Base-by-base conservation (phyloP, 2,888 invertebrate species). In the Nebria salina region DNA sequence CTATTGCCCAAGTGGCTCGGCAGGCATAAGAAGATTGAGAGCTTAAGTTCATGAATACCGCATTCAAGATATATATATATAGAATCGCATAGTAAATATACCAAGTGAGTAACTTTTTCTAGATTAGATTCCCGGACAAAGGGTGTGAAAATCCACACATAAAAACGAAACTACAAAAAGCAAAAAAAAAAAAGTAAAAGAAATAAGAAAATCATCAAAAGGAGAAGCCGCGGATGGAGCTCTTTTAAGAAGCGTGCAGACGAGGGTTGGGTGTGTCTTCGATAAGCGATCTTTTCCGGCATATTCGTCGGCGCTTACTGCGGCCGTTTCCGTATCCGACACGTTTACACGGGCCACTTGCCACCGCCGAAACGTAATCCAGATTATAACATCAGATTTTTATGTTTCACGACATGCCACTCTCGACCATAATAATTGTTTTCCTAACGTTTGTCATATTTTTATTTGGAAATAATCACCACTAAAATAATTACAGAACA, bases 251-350 rank as follows among this genome's bases (percentile, higher is more conserved):
- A 54, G 54, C 13, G 54, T 13, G 54, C 54, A 13, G 54, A 54
- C 54, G 11, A 54, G 54, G 70, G 25, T 5, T 1, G 20, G 66
- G 66, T 25, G 70, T 72, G 77, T 72, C 78, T 72, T 65, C 73
- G 78, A 78, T 73, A 78, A 78, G 78, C 78, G 78, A 78, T 78
- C 78, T 78, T 43, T 78, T 78, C 78, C 78, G 78, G 73, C 72
- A 73, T 78, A 78, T 78, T 78, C 73, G 78, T 34, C 70, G 25
- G 70, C 34, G 34, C 26, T 34, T 26, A 25, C 70, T 26, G 25
- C 70, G 34, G n/a, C 70, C 70, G 70, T 70, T 15, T 54, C 54
- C 54, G 20, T 34, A 70, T 70, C 25, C 20, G 70, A 25, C 25
- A 70, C 70, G 70, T 70, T 70, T 70, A 70, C 70, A 70, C 25